Base-by-base conservation (phyloP, 2,797 vertebrate genomes). In the Melopsittacus undulatus region DNA sequence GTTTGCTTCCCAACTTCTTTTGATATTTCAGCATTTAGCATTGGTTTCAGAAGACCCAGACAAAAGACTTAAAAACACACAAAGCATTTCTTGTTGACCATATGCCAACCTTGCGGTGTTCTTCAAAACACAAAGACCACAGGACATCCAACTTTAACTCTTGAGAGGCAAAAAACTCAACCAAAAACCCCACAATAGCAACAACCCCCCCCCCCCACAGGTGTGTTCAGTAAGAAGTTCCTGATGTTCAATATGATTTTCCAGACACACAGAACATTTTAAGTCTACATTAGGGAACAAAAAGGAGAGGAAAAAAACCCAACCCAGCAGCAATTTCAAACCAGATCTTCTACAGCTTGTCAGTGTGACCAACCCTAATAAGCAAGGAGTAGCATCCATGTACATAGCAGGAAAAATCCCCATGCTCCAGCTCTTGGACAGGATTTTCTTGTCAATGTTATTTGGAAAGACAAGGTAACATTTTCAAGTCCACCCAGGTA, bases 11-110 rank as follows among this genome's bases (percentile, higher is more conserved):
- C 56, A 75, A 14, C 4, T 51, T 54, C 11, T 54, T n/a, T 9
- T 23, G 10, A 5, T 51, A 54, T 80, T 73, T 83, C 17, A 34
- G 36, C 26, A 32, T 85, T 91, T 66, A 52, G 15, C 19, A 51
- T 1, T 16, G 13, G 7, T 79, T 86, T 82, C 43, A 36, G 40
- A 89, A 82, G 15, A 57, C 7, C 6, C 5, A 2, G n/a, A 87
- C 79, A 0, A 0, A 56, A 73, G 21, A 45, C 20, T 69, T 77
- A 23, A 32, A 16, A 29, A 61, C 0, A 3, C 15, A 26, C 11
- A 67, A 48, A 68, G 6, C 14, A 32, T 45, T 85, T 81, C 29
- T 59, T 63, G 19, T 24, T 61, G 48, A 72, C 6, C 51, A 63
- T 56, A 63, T 19, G 15, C 20, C 46, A 52, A 27, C 0, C 0